Evolutionary conservation across 2,797 vertebrate species (phyloP).

Genomic region (Halcyon smyrnensis): DNA sequence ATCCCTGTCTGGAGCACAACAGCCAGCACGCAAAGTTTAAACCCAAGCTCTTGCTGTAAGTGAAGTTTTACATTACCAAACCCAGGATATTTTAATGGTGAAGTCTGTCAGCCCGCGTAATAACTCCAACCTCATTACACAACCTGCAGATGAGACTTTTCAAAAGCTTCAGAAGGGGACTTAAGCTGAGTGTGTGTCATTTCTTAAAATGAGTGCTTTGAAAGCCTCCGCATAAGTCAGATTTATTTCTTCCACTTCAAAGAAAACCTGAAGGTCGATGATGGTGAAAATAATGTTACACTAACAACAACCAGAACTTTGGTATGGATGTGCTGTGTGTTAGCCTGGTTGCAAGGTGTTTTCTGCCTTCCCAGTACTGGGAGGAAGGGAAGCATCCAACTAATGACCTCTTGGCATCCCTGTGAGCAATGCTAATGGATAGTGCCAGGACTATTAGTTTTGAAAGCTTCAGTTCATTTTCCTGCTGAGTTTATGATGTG

Average conservation of each 20-base stretch:
- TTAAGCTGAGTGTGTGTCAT: fast-evolving
- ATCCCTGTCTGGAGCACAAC: neutral
- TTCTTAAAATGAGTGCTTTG: neutral
- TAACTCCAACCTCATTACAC: neutral
- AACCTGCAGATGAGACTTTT: neutral
- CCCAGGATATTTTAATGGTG: neutral
- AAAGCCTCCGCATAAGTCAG: neutral
- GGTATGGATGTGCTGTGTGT: neutral
- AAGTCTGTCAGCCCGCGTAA: neutral
- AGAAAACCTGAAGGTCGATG: neutral
- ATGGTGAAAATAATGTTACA: neutral
- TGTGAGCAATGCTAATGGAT: neutral
- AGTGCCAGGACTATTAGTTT: neutral
- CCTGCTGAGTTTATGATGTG: neutral
- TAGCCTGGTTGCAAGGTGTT: neutral
- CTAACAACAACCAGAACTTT: neutral
- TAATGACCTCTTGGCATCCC: neutral
- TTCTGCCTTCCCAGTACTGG: neutral
- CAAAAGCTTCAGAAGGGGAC: neutral
- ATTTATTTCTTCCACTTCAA: neutral
- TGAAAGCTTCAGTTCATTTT: slow-evolving; percentile 7
- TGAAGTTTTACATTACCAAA: neutral
- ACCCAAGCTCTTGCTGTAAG: neutral
- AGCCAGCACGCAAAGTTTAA: neutral
- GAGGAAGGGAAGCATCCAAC: neutral